Base-by-base conservation (phyloP, 2,113 vertebrate genomes). In the Machaerirhynchus nigripectus region DNA sequence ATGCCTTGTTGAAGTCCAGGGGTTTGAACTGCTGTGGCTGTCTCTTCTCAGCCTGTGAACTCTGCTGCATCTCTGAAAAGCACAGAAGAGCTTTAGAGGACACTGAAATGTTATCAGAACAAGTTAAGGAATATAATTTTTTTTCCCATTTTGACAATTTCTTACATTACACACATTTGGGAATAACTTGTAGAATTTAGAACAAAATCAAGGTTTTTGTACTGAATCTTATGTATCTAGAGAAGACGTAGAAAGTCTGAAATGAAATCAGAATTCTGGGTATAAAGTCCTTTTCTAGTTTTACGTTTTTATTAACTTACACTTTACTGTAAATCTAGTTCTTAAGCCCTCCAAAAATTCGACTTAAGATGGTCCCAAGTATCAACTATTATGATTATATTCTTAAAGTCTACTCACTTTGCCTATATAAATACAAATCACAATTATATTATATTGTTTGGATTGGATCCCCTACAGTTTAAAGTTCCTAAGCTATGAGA, bases 401-500 rank as follows among this genome's bases (percentile, higher is more conserved):
- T 69, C 47, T 95, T 52, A 37, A 86, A 78, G 65, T 69, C 65
- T 39, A 56, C 50, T 70, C 35, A 78, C 40, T 91, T 89, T 82
- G 17, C 26, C 26, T 89, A 9, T 57, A 71, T 63, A 93, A 93
- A 94, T 80, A 61, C 8, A 83, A 88, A 80, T 61, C n/a, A 71
- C 37, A 57, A 71, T 91, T 92, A 81, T 56, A 6, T 69, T 91
- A 65, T 65, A 63, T 70, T 60, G 14, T 61, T 93, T 96, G 89
- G 84, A 75, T 39, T 4, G 0, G 16, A 56, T 93, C 15, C 21
- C 15, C 64, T 68, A 49, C 69, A 87, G 56, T 71, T 93, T 91
- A 60, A 94, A 88, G 94, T 96, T 96, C 78, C 68, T 96, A 61
- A 78, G 46, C n/a, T 53, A 47, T 96, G 94, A 97, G 81, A 87